These are phyloP conservation scores for Augiades crinisus DNA, from an alignment of 2,888 invertebrate species.

Conservation along the genomic window DNA sequence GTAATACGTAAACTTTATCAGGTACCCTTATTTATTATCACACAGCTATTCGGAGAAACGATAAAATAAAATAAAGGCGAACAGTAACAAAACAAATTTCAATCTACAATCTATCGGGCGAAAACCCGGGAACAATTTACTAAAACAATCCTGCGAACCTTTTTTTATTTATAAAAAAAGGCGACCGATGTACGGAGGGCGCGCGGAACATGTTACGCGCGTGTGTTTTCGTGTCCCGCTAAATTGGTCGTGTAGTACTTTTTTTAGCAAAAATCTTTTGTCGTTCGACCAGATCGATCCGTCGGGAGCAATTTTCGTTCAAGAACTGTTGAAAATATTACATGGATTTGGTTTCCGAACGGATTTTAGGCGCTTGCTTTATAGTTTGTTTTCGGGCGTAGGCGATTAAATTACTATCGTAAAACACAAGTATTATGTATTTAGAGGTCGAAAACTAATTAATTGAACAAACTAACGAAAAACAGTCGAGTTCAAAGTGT, in stretches of 20 bases:
- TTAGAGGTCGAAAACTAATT: background rate
- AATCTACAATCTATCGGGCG: slow-evolving; percentile 54
- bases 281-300: slow-evolving; percentile 49
- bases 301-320: slow-evolving; percentile 55
- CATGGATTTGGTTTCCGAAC: slow-evolving; percentile 47
- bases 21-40: too few species aligned
- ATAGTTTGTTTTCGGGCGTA: background rate
- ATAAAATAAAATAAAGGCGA: slow-evolving; percentile 65
- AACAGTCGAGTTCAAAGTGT: too few species aligned
- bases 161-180: slow-evolving; percentile 42
- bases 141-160: slow-evolving; percentile 60
- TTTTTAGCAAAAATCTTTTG: slow-evolving; percentile 48
- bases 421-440: background rate
- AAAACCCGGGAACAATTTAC: slow-evolving; percentile 52
- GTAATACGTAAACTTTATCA: too few species aligned
- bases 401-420: too few species aligned
- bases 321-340: slow-evolving; percentile 58
- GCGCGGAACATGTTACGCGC: slow-evolving; percentile 31
- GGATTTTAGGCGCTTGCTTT: slow-evolving; percentile 31
- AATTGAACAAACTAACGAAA: too few species aligned
- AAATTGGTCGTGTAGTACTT: slow-evolving; percentile 32
- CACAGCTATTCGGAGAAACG: slow-evolving; percentile 17
- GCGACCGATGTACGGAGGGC: slow-evolving; percentile 36
- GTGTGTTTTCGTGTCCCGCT: slow-evolving; percentile 23
- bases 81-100: slow-evolving; percentile 62